phyloP scores from a whole-genome alignment of 2,113 vertebrate genomes.

The Leptosomus discolor region DNA sequence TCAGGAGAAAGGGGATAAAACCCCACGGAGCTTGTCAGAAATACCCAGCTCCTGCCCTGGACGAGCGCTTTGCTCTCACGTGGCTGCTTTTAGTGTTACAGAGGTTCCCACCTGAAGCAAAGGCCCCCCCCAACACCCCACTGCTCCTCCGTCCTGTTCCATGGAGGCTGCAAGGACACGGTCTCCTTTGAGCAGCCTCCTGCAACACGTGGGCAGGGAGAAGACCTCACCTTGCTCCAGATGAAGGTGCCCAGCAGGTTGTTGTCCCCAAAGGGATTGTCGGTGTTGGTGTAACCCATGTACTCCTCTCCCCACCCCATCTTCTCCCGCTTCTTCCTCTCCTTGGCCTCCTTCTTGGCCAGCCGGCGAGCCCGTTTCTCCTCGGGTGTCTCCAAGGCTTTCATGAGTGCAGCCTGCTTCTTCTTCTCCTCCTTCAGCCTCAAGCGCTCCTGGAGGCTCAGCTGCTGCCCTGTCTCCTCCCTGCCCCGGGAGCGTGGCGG shows the following conservation, averaged over 20 bases:
- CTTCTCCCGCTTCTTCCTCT: conserved; percentile 95
- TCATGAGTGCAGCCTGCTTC: conserved; percentile 86
- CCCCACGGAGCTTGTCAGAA: neutral
- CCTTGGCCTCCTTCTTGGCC: conserved; percentile 95
- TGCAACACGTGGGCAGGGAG: rapidly evolving
- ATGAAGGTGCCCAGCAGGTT: conserved; percentile 96
- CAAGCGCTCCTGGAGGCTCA: conserved; percentile 73
- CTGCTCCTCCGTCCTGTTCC: neutral
- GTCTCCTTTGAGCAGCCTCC: neutral
- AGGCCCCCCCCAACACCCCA: rapidly evolving
- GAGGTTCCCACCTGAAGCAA: no score
- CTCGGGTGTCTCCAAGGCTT: conserved; percentile 93
- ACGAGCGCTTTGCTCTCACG: rapidly evolving
- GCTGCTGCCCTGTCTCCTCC: conserved; percentile 50
- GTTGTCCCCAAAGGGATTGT: conserved; percentile 98
- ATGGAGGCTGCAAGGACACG: rapidly evolving
- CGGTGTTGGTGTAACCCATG: conserved; percentile 98
- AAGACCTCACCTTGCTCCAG: conserved; percentile 89
- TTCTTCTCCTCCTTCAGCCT: conserved; percentile 74
- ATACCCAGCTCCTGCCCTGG: neutral
- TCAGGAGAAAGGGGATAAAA: neutral
- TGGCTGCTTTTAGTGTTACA: neutral
- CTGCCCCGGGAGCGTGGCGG: neutral
- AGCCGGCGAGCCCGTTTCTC: conserved; percentile 92
- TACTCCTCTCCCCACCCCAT: conserved; percentile 99